Conservation (phyloP, 2,113 vertebrate species). For the Chauna torquata region DNA sequence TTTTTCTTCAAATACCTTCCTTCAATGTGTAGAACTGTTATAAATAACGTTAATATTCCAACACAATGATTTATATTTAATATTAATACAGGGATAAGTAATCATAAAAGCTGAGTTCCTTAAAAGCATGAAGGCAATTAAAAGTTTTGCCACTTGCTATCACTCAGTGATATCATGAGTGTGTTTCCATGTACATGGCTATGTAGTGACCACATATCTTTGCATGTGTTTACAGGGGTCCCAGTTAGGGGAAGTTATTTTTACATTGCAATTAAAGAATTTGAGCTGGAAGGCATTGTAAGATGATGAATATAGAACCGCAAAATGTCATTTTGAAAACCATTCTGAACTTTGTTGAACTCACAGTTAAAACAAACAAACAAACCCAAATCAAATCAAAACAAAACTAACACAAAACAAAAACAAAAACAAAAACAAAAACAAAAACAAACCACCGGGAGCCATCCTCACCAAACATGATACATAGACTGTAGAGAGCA, state of each 20-base stretch:
- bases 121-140: not conserved
- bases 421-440: too few relatives aligned
- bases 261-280: not conserved
- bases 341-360: not conserved
- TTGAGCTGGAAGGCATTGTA: not conserved
- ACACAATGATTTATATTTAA: not conserved
- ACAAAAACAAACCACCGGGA: not conserved
- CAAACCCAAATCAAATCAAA: too few relatives aligned
- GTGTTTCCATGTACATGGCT: not conserved
- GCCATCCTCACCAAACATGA: not conserved
- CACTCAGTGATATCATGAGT: not conserved
- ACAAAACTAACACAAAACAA: too few relatives aligned
- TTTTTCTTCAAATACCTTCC: not conserved
- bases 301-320: not conserved
- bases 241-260: not conserved
- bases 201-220: not conserved
- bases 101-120: not conserved
- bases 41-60: not conserved
- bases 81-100: not conserved
- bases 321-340: not conserved
- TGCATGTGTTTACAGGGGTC: not conserved
- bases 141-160: not conserved
- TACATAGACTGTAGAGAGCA: not conserved
- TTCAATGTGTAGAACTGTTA: not conserved
- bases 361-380: not conserved